phyloP scores from a whole-genome alignment of 1,140 invertebrate species.

The Copidosoma floridanum region DNA sequence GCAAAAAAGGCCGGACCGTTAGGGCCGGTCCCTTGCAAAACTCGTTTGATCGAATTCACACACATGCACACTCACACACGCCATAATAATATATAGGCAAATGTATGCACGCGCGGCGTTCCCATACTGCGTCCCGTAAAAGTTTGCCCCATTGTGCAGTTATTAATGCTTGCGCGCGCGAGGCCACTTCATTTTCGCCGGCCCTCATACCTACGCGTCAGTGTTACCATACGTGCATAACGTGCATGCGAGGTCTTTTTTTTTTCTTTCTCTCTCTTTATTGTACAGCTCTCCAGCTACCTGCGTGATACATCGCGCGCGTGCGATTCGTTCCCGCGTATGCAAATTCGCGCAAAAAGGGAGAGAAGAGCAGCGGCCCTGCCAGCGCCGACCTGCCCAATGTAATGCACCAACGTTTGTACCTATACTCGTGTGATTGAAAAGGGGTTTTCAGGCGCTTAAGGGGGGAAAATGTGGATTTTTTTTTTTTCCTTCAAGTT shows the following conservation, averaged over 20 bases:
- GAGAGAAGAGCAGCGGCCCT: no score
- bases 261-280: no score
- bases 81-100: conserved; percentile 30
- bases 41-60: conserved; percentile 48
- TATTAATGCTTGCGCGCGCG: conserved; percentile 49
- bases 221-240: no score
- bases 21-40: conserved; percentile 35
- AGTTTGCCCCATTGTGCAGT: conserved; percentile 44
- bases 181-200: conserved; percentile 50
- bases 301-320: conserved; percentile 37
- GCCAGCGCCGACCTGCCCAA: no score
- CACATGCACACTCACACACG: conserved; percentile 10
- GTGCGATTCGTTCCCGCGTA: conserved; percentile 46
- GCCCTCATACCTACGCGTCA: no score
- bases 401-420: no score
- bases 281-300: conserved; percentile 43
- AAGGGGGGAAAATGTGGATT: no score
- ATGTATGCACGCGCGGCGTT: conserved; percentile 26
- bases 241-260: no score
- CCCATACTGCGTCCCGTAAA: conserved; percentile 39
- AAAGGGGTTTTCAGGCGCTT: no score
- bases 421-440: no score
- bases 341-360: no score
- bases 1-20: conserved; percentile 28
- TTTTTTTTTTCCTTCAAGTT: no score